Percentiles rank a stretch among this genome's conserved stretches.
These are phyloP conservation scores for Linhomoeus sp. DNA, from an alignment of 2,888 invertebrate genomes.

Conservation along the genomic window DNA sequence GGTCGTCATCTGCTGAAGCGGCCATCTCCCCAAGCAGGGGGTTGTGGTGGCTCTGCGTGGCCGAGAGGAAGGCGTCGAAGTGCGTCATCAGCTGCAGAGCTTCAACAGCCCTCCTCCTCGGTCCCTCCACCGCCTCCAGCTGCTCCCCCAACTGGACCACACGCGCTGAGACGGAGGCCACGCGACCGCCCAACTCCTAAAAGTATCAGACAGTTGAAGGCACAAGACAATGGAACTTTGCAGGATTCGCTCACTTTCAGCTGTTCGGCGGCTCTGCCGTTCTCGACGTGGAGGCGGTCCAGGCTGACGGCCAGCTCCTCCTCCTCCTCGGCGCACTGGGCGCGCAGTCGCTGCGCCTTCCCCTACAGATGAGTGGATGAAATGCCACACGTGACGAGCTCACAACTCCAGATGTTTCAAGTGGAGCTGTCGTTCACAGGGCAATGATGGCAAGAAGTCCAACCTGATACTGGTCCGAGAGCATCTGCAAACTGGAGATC, in stretches of 20 bases:
- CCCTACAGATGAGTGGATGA: constrained; percentile 8
- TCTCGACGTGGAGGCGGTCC: constrained; percentile 19
- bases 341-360: constrained; percentile 20
- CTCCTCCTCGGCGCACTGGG: constrained; percentile 20
- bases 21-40: too few relatives aligned
- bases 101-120: constrained; percentile 76
- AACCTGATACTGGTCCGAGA: constrained; percentile 22
- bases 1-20: constrained; percentile 54
- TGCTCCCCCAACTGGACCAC: constrained; percentile 97
- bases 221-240: too few relatives aligned
- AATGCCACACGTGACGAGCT: too few relatives aligned
- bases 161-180: constrained; percentile 87
- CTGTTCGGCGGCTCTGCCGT: constrained; percentile 17
- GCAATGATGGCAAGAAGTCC: too few relatives aligned
- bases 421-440: too few relatives aligned
- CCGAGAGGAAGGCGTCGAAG: constrained; percentile 71
- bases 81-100: constrained; percentile 76
- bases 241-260: too few relatives aligned
- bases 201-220: too few relatives aligned
- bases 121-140: constrained; percentile 82
- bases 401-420: too few relatives aligned
- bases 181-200: constrained; percentile 80
- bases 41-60: too few relatives aligned
- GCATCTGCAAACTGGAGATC: constrained; percentile 21
- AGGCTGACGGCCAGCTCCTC: constrained; percentile 18